phyloP scores from a whole-genome alignment of 2,888 invertebrate species.

The Silvanus unidentatus region DNA sequence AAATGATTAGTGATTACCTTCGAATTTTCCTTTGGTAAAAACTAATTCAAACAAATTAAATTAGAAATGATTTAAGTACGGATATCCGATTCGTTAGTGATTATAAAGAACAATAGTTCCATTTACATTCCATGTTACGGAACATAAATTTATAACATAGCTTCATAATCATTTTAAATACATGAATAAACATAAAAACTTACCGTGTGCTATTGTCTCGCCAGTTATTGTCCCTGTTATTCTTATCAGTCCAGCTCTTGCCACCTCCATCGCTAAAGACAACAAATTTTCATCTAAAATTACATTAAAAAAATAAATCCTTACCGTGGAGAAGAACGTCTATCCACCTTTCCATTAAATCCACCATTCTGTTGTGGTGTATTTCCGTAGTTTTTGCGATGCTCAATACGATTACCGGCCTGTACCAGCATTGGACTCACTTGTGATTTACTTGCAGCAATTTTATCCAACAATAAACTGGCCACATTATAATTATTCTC shows the following conservation, averaged over 20 bases:
- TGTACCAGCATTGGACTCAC: constrained; percentile 38
- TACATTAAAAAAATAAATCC: constrained; percentile 1
- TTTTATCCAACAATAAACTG: constrained; percentile 39
- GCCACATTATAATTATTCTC: constrained; percentile 43
- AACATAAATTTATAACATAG: background rate
- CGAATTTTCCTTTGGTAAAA: no score
- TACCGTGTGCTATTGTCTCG: constrained; percentile 24
- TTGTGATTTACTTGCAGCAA: constrained; percentile 38
- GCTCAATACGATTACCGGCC: constrained; percentile 38
- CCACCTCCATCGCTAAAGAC: constrained; percentile 4
- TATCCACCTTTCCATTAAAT: background rate
- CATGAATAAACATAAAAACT: constrained; percentile 5
- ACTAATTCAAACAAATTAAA: no score
- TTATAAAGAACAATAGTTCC: no score
- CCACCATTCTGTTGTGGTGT: constrained; percentile 7
- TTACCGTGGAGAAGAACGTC: background rate
- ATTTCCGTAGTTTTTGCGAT: constrained; percentile 25
- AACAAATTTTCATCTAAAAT: background rate
- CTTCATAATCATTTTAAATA: background rate
- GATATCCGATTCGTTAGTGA: no score
- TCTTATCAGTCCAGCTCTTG: constrained; percentile 12
- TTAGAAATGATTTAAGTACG: no score
- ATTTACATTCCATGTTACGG: no score
- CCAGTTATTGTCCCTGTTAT: constrained; percentile 23
- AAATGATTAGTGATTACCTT: no score